phyloP scores from a whole-genome alignment of 2,888 invertebrate genomes.

The Trachelus stipa region DNA sequence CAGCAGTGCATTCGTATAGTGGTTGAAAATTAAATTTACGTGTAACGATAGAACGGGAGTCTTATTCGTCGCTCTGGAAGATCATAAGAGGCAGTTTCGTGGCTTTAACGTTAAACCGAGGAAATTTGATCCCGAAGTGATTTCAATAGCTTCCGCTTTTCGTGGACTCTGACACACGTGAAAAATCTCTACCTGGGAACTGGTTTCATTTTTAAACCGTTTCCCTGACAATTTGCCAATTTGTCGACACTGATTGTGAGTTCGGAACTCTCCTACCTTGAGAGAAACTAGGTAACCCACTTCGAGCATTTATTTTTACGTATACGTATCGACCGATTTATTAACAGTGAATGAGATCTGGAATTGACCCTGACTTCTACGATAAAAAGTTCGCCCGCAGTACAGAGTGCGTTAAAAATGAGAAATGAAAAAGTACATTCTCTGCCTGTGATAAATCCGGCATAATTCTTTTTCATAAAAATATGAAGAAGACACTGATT shows the following conservation, averaged over 20 bases:
- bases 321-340: constrained; percentile 5
- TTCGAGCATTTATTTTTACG: constrained; percentile 16
- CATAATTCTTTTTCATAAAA: neutral
- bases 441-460: neutral
- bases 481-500: neutral
- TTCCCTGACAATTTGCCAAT: constrained; percentile 43
- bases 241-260: constrained; percentile 23
- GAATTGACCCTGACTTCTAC: neutral
- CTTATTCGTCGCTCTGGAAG: neutral
- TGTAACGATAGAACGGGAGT: neutral
- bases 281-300: constrained; percentile 20
- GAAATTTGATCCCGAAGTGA: constrained; percentile 17
- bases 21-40: neutral
- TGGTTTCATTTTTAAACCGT: constrained; percentile 32
- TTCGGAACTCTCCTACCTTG: neutral
- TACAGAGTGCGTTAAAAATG: neutral
- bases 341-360: neutral
- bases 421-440: constrained; percentile 5
- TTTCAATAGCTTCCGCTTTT: neutral
- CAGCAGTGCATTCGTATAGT: neutral
- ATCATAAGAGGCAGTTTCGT: neutral
- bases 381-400: neutral
- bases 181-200: neutral
- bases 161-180: neutral
- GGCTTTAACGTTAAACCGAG: constrained; percentile 17